Conservation (phyloP, 1,140 invertebrate species). For the Heliconius hermathena region DNA sequence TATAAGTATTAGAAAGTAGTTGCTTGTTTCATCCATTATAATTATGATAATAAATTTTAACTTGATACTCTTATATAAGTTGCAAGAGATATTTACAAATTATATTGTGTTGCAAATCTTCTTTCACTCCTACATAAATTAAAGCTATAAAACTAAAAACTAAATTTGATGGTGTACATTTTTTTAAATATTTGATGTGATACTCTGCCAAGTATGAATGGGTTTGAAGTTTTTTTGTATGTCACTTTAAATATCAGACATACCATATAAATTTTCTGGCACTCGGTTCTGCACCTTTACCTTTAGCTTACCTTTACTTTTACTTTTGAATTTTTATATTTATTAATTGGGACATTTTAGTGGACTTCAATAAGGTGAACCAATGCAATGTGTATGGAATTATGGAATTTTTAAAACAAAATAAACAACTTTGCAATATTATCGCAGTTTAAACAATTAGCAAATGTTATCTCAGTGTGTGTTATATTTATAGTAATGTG, state of each 20-base stretch:
- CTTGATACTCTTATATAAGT: neutral
- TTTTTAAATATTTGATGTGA: no score
- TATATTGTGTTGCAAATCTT: neutral
- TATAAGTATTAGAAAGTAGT: neutral
- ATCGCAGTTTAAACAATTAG: neutral
- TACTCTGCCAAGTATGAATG: no score
- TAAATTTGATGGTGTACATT: no score
- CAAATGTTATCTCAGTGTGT: neutral
- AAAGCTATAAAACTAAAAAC: no score
- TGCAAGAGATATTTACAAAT: neutral
- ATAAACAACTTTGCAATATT: neutral
- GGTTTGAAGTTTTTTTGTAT: no score
- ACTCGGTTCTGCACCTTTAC: no score
- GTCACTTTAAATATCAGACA: no score
- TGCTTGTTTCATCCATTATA: neutral
- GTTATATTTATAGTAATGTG: neutral
- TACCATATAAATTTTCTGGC: no score
- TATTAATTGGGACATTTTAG: neutral
- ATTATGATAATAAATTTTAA: neutral
- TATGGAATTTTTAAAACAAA: neutral
- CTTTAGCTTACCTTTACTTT: no score
- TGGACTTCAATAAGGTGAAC: neutral
- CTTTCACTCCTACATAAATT: neutral
- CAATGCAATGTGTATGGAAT: neutral
- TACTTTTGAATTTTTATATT: neutral